A percentile compares a stretch with the other conserved stretches of the same genome.
phyloP scores from a whole-genome alignment of 2,888 invertebrate genomes.

The Dynastes maya region DNA sequence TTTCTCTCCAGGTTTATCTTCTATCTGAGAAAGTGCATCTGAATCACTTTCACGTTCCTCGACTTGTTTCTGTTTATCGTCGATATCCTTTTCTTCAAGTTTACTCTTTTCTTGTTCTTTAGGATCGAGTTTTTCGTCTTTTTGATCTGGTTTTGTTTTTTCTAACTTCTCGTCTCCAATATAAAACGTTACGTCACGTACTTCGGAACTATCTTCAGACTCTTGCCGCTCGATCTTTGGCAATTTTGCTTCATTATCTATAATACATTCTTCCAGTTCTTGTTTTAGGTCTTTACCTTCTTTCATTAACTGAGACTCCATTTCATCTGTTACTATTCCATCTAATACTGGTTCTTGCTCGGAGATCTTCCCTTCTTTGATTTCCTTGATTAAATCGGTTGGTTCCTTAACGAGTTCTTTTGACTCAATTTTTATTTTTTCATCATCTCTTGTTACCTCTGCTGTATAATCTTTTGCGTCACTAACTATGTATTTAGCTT shows the following conservation, averaged over 20 bases:
- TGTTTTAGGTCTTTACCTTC: conserved; percentile 5
- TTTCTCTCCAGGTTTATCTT: conserved; percentile 41
- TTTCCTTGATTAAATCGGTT: not conserved
- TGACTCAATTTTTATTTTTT: not conserved
- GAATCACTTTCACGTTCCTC: conserved; percentile 41
- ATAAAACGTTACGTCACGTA: conserved; percentile 29
- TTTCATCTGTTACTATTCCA: too few relatives aligned
- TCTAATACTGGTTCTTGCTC: not conserved
- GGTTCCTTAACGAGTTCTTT: not conserved
- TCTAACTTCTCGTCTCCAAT: conserved; percentile 39
- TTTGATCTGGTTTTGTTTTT: conserved; percentile 51
- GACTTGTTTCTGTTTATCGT: conserved; percentile 32
- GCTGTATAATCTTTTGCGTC: not conserved
- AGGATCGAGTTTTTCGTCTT: conserved; percentile 47
- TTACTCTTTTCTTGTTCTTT: conserved; percentile 45
- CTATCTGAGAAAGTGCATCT: conserved; percentile 1
- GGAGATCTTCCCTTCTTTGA: not conserved
- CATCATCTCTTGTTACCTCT: not conserved
- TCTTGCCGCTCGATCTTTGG: not conserved
- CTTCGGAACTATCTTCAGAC: not conserved
- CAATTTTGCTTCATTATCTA: conserved; percentile 30
- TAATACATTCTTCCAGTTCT: conserved; percentile 7
- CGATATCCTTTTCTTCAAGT: conserved; percentile 41
- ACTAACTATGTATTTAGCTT: too few relatives aligned
- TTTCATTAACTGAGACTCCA: not conserved